Base-by-base conservation (phyloP, 2,797 vertebrate species). In the Eptatretus atami region DNA sequence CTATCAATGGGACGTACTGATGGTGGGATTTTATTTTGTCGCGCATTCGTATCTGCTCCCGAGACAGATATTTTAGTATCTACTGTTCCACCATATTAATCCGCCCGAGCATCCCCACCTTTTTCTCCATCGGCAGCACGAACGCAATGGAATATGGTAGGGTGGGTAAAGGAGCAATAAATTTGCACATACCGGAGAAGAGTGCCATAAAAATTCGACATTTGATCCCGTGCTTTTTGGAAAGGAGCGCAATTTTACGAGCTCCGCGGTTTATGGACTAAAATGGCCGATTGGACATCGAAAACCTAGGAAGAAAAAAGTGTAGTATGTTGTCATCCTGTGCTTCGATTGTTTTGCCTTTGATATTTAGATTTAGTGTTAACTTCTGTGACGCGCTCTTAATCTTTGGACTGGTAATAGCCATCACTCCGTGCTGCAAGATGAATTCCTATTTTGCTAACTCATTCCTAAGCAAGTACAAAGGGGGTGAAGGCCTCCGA, bases 391-490 rank as follows among this genome's bases (percentile, higher is more conserved):
- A 44, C 31, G 31, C 31, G 6, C 31, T 44, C 31, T 44, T 44
- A 44, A 44, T 44, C 31, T 44, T 44, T 44, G 31, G 31, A 44
- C 31, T 44, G 31, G 31, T 44, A 44, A 44, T 44, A 44, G 31
- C 4, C 31, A 8, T 24, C 15, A n/a, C 54, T 11, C 54, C 24
- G 14, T 54, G 24, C 52, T 55, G 63, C 19, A 72, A 69, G 78
- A 95, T 96, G 88, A 96, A 87, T 76, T 95, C 87, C 67, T 96
- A 96, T 78, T 96, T 95, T 76, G 87, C 94, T 77, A 96, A 96
- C 79, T 93, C 87, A 76, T 84, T 95, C 72, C 94, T 96, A 78
- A 90, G 86, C 71, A 96, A 96, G 78, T 96, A 95, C 78, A 96
- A 96, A 83, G 83, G 86, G 73, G 86, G 87, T 69, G 88, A 95